These are phyloP conservation scores for Boulengeromyrus knoepffleri DNA, from an alignment of 2,113 vertebrate species.

Conservation along the genomic window DNA sequence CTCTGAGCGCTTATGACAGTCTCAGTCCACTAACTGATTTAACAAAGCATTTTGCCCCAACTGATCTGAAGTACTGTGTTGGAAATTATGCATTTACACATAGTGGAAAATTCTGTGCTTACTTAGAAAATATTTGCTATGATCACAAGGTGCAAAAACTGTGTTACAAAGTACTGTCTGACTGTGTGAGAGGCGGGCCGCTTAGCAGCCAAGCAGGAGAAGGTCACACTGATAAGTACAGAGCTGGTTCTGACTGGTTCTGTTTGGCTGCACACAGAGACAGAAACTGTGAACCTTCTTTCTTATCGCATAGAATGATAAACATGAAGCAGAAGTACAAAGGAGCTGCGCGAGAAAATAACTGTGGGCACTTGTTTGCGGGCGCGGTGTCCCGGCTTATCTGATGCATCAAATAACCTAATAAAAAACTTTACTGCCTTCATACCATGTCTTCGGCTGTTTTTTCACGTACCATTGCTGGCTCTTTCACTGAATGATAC, in stretches of 20 bases:
- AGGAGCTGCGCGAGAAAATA: neutral
- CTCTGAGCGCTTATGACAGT: no score
- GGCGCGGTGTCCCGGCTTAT: neutral
- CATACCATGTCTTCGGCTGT: no score
- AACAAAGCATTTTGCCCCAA: no score
- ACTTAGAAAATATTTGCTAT: neutral
- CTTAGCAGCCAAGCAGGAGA: no score
- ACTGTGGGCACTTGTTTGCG: neutral
- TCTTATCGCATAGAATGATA: no score
- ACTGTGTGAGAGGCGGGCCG: neutral
- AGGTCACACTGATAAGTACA: neutral
- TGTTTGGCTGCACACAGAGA: neutral
- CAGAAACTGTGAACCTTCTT: no score
- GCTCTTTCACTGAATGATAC: no score
- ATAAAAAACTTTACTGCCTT: no score
- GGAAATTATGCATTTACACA: neutral
- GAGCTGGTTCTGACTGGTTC: neutral
- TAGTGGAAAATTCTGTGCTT: neutral
- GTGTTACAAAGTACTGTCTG: neutral
- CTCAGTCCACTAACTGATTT: no score
- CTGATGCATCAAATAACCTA: neutral
- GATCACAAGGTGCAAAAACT: neutral
- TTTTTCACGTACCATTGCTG: no score
- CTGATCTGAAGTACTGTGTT: neutral
- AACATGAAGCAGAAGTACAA: no score